Percentiles rank a stretch among this genome's conserved stretches.
Evolutionary conservation across 2,797 vertebrate species (phyloP).

Genomic region (Pitangus sulphuratus): DNA sequence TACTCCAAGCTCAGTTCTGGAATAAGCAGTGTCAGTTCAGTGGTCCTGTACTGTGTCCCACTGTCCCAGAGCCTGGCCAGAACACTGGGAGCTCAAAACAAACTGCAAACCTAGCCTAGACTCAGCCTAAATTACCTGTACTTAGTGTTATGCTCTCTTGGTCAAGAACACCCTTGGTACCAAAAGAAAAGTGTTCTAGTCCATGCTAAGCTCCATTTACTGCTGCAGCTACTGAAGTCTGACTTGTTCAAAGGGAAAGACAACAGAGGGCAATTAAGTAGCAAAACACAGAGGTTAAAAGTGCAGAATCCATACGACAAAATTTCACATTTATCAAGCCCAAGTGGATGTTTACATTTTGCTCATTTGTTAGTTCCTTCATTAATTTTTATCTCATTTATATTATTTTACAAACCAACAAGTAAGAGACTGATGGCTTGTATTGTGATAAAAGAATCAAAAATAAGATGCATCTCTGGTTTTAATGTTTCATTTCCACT

Average conservation of each 20-base stretch:
- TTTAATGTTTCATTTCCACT: background rate
- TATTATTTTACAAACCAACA: background rate
- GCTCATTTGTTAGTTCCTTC: background rate
- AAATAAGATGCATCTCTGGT: background rate
- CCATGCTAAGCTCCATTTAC: background rate
- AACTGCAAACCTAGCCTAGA: background rate
- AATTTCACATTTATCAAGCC: background rate
- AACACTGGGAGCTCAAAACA: background rate
- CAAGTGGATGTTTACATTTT: background rate
- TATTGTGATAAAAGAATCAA: background rate
- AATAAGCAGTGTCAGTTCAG: background rate
- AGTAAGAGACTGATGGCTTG: background rate
- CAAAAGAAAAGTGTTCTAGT: background rate
- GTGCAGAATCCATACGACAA: accelerated
- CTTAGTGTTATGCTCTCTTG: background rate
- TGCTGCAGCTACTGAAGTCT: background rate
- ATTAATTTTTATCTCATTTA: background rate
- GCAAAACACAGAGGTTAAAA: background rate
- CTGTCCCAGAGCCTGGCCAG: background rate
- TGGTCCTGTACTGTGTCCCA: background rate
- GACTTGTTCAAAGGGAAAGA: background rate
- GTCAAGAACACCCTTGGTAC: background rate
- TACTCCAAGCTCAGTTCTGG: background rate
- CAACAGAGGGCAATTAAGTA: background rate
- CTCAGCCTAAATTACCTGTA: background rate